Evolutionary conservation across 2,113 vertebrate species (phyloP).

Genomic region (Siniperca chuatsi): DNA sequence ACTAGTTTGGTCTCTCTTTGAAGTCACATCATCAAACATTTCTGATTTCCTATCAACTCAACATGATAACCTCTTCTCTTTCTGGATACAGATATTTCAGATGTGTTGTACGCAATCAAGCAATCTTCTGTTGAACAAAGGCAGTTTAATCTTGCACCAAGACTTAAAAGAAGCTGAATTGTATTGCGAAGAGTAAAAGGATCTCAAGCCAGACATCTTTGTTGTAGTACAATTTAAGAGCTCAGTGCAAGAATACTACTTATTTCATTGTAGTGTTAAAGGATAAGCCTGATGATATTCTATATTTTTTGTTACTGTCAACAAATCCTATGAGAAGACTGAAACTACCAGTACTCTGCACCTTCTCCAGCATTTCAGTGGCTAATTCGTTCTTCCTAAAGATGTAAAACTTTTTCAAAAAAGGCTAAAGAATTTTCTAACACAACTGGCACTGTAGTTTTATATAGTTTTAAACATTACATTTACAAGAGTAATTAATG

Average conservation of each 20-base stretch:
- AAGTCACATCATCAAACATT: conserved; percentile 9
- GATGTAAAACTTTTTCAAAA: not conserved
- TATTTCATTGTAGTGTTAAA: not conserved
- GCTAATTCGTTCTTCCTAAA: not conserved
- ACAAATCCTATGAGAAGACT: not conserved
- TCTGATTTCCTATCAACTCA: conserved; percentile 1
- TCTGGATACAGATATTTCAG: conserved; percentile 8
- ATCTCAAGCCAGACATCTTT: conserved; percentile 2
- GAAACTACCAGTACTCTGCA: not conserved
- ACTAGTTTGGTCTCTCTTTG: too few species aligned
- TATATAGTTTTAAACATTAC: not conserved
- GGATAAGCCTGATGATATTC: not conserved
- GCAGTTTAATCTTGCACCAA: conserved; percentile 1
- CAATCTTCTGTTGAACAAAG: conserved; percentile 4
- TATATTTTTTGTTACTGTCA: not conserved
- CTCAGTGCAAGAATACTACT: not conserved
- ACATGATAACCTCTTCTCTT: not conserved
- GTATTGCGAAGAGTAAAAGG: not conserved
- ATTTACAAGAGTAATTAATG: not conserved
- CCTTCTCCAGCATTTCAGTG: not conserved
- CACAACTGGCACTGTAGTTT: not conserved
- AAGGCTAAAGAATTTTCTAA: not conserved
- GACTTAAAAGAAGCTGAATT: conserved; percentile 5
- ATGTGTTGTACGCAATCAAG: not conserved
- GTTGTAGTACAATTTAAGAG: not conserved